Evolutionary conservation across 2,113 vertebrate species (phyloP).

Genomic region (Hippocampus mohnikei): DNA sequence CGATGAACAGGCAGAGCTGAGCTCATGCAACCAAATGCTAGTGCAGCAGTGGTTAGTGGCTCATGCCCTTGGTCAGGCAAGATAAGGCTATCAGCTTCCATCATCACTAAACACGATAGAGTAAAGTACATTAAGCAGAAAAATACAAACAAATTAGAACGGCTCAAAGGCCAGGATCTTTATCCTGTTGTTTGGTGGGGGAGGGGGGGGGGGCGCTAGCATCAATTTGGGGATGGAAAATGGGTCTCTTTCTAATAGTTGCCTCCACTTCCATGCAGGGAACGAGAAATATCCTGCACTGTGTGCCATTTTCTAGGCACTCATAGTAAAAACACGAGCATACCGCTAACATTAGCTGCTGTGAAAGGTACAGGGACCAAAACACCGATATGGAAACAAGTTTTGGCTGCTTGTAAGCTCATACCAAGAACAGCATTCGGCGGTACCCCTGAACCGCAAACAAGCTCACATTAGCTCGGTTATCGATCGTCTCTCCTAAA

Average conservation of each 20-base stretch:
- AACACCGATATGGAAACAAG: not conserved
- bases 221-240: conserved; percentile 67
- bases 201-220: conserved; percentile 54
- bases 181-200: conserved; percentile 73
- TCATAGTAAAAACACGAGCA: conserved; percentile 61
- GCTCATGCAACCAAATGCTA: conserved; percentile 63
- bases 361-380: conserved; percentile 12
- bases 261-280: conserved; percentile 69
- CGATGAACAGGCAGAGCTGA: conserved; percentile 14
- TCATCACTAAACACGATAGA: conserved; percentile 79
- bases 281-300: conserved; percentile 66
- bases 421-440: conserved; percentile 45
- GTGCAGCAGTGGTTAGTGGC: conserved; percentile 50
- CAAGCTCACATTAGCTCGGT: conserved; percentile 53
- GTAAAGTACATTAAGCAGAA: conserved; percentile 81
- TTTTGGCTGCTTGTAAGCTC: conserved; percentile 29
- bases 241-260: conserved; percentile 71
- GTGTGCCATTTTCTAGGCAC: conserved; percentile 65
- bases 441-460: conserved; percentile 46
- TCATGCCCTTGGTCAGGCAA: conserved; percentile 74
- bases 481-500: conserved; percentile 66
- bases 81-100: conserved; percentile 79
- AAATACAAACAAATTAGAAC: conserved; percentile 81
- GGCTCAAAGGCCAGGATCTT: conserved; percentile 73
- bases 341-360: conserved; percentile 57